A percentile compares a stretch with the other conserved stretches of the same genome.
These are phyloP conservation scores for Drosophila nebulosa DNA, from an alignment of 1,140 invertebrate genomes.

Conservation along the genomic window DNA sequence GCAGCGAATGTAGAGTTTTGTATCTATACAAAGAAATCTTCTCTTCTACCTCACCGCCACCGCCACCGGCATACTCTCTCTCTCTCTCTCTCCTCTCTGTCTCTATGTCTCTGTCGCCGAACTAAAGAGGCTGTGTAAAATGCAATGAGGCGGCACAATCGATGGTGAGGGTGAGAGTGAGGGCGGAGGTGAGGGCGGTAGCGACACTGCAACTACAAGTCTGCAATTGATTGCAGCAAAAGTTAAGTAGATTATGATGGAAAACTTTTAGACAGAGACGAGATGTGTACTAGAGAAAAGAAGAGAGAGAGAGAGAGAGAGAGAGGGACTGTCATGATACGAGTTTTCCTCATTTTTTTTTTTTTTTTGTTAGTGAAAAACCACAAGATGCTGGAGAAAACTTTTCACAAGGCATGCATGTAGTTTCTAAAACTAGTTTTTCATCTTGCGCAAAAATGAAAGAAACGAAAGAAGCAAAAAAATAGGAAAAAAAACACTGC, in stretches of 20 bases:
- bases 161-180: neutral
- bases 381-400: conserved; percentile 45
- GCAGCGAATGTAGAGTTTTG: conserved; percentile 37
- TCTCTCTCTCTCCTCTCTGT: neutral
- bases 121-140: conserved; percentile 57
- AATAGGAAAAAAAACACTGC: neutral
- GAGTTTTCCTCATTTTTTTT: conserved; percentile 28
- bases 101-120: neutral
- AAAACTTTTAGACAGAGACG: conserved; percentile 57
- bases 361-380: conserved; percentile 22
- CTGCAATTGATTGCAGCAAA: conserved; percentile 77
- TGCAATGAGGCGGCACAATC: conserved; percentile 60
- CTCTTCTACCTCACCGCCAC: neutral
- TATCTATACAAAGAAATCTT: conserved; percentile 69
- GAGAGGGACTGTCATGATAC: conserved; percentile 51
- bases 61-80: neutral
- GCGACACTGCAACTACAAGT: conserved; percentile 38
- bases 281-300: neutral
- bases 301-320: neutral
- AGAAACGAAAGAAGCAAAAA: neutral
- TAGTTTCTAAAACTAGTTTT: conserved; percentile 56
- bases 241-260: conserved; percentile 79
- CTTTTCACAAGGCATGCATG: conserved; percentile 30
- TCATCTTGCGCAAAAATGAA: neutral
- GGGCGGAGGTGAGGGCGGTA: conserved; percentile 25